Percentiles rank a stretch among this genome's conserved stretches.
Evolutionary conservation across 2,113 vertebrate species (phyloP).

Genomic region (Notiomystis cincta): DNA sequence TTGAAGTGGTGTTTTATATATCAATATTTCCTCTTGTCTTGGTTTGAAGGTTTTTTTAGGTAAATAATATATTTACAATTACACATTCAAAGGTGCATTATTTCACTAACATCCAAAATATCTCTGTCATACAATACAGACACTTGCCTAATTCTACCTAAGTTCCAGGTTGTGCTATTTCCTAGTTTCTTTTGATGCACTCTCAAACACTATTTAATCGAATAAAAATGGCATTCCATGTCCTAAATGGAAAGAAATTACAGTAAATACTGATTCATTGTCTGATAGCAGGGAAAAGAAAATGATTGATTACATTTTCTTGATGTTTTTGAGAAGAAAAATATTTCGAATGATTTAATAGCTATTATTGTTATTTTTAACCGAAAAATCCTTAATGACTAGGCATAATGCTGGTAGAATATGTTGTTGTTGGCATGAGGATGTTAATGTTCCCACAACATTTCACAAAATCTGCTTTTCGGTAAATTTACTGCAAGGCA

Average conservation of each 20-base stretch:
- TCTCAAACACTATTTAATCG: background rate
- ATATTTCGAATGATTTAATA: conserved; percentile 15
- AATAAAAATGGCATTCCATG: background rate
- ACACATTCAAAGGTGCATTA: background rate
- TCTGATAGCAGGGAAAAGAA: background rate
- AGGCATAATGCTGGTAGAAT: background rate
- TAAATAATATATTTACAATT: background rate
- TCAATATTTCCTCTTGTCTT: background rate
- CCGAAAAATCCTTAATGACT: conserved; percentile 24
- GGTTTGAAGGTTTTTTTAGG: background rate
- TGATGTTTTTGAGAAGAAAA: background rate
- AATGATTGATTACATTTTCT: conserved; percentile 26
- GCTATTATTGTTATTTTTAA: conserved; percentile 34
- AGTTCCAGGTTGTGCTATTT: background rate
- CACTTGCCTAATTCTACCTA: background rate
- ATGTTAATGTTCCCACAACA: conserved; percentile 34
- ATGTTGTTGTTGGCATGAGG: background rate
- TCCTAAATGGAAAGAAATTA: background rate
- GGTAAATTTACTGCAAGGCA: conserved; percentile 39
- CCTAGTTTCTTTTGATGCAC: background rate
- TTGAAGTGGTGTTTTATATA: background rate
- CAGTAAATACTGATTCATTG: conserved; percentile 14
- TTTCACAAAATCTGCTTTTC: conserved; percentile 51
- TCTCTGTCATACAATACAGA: background rate
- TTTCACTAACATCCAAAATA: background rate